phyloP scores from a whole-genome alignment of 2,888 invertebrate genomes.

The Latrodectus hesperus region DNA sequence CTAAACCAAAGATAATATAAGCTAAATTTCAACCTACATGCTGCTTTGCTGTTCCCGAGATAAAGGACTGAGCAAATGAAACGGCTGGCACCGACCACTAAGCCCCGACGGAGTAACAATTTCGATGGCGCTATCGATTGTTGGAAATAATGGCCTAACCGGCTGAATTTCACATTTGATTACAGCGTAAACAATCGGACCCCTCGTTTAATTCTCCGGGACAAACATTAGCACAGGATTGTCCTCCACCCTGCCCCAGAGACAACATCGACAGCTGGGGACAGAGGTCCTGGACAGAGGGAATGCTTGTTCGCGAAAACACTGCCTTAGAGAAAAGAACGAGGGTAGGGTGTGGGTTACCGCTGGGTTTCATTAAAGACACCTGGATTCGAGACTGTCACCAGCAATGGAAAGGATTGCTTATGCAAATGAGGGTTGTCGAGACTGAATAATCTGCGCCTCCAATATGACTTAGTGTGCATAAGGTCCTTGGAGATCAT shows the following conservation, averaged over 20 bases:
- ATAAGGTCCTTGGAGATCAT: no score
- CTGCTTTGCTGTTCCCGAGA: no score
- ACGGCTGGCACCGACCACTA: no score
- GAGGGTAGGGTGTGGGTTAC: not conserved
- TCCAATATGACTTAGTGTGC: no score
- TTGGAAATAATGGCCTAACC: not conserved
- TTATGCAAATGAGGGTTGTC: not conserved
- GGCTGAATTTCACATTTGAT: conserved; percentile 38
- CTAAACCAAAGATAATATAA: no score
- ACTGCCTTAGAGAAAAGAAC: not conserved
- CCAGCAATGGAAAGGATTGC: not conserved
- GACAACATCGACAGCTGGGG: not conserved
- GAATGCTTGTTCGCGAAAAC: not conserved
- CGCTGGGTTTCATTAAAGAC: not conserved
- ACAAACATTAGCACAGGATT: not conserved
- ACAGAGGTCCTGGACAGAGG: not conserved
- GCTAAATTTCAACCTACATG: no score
- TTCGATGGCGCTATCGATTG: not conserved
- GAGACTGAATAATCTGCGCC: no score
- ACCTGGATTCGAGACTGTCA: not conserved
- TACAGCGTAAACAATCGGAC: conserved; percentile 30
- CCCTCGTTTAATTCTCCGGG: conserved; percentile 23
- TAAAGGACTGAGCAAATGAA: no score
- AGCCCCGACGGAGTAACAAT: no score
- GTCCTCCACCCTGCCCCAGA: not conserved